These are phyloP conservation scores for Etheostoma nigrum DNA, from an alignment of 2,797 vertebrate species.

Conservation along the genomic window DNA sequence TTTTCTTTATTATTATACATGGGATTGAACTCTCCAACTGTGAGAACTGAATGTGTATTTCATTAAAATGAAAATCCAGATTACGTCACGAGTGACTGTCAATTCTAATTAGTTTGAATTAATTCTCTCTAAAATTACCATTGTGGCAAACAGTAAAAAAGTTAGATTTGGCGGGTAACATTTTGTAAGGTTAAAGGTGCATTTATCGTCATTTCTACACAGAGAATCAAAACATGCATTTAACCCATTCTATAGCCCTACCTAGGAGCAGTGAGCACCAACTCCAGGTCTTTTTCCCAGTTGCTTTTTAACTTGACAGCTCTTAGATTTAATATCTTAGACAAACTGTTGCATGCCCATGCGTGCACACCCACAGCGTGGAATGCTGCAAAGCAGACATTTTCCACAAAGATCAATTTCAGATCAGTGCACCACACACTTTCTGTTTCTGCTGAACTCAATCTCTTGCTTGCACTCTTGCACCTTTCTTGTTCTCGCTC, in stretches of 20 bases:
- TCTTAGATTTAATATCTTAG: conserved; percentile 12
- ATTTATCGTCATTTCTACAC: too few relatives aligned
- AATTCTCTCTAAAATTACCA: neutral
- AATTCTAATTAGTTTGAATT: neutral
- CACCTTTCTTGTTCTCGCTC: conserved; percentile 24
- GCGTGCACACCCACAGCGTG: conserved; percentile 3
- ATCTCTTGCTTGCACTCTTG: conserved; percentile 8
- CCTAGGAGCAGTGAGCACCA: too few relatives aligned
- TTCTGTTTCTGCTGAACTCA: conserved; percentile 9
- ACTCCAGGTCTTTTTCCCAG: too few relatives aligned
- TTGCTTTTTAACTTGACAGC: neutral
- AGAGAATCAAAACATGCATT: too few relatives aligned
- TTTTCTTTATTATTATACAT: conserved; percentile 4
- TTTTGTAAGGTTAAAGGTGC: too few relatives aligned
- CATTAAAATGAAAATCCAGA: conserved; percentile 1
- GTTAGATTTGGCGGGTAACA: neutral
- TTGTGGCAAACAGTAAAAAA: neutral
- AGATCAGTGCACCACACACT: conserved; percentile 14
- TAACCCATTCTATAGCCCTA: too few relatives aligned
- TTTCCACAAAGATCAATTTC: conserved; percentile 49
- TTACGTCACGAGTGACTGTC: neutral
- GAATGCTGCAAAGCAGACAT: conserved; percentile 40
- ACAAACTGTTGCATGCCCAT: conserved; percentile 25
- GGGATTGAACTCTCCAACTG: neutral
- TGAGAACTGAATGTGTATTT: neutral